Base-by-base conservation (phyloP, 2,888 invertebrate genomes). In the Allacma fusca region DNA sequence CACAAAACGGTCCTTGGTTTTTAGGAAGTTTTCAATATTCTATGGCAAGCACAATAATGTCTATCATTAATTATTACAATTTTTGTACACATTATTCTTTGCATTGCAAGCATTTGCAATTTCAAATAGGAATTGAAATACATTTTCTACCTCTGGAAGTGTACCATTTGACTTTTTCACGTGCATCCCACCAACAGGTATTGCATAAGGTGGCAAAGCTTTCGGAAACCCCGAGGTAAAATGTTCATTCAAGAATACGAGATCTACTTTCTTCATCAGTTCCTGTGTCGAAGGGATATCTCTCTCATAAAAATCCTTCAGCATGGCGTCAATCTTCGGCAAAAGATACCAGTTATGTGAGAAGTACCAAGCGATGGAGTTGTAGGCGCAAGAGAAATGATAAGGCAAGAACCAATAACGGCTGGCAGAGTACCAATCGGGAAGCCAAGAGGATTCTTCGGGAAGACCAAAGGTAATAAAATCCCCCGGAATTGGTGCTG, bases 391-490 rank as follows among this genome's bases (percentile, higher is more conserved):
- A 21, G 16, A 7, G 16, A 64, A 64, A 23, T 64, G 64, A 64
- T 64, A 5, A 4, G 64, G 64, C 2, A 64, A 13, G 64, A 64
- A 64, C 5, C 5, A 24, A 5, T n/a, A 28, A 28, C 4, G 16
- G 19, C 26, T 64, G 5, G 5, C 64, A 5, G 13, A 23, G n/a
- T 9, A 24, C 9, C 69, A n/a, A 57, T 79, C 81, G 19, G 81
- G 82, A 69, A 81, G 43, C 75, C 75, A 80, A 5, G 77, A 76
- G n/a, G 73, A 24, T 69, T 81, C 81, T 0, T 72, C 71, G 0
- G 76, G 67, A 0, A 70, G 21, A 19, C 82, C 82, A 26, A 71
- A 79, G 13, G 73, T 72, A 13, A 80, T 81, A 64, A 71, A 77
- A 23, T 64, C 64, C 23, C 23, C 16, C 16, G 24, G 26, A 7